Base-by-base conservation (phyloP, 2,113 vertebrate genomes). In the Leucosticte australis region DNA sequence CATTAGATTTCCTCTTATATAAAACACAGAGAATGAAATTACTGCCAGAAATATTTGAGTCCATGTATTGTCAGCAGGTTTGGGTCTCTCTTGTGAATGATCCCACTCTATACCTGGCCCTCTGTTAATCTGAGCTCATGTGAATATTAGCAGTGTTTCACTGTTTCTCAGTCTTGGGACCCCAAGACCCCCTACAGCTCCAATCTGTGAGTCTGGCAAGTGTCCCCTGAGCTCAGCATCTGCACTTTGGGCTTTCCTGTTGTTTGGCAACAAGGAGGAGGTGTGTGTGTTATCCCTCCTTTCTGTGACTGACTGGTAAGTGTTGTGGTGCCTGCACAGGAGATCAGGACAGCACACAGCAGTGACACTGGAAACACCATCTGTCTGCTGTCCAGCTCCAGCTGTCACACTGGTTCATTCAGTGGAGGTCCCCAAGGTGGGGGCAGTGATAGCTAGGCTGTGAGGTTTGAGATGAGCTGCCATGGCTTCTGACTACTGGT, bases 191-290 rank as follows among this genome's bases (percentile, higher is more conserved):
- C 3, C 12, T 30, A 21, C 7, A 33, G 4, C 13, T 3, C 0
- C 50, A 41, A 9, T 49, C 22, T 0, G 0, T 10, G 17, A 20
- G 7, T 37, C 33, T 50, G 22, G 11, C 7, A 53, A 50, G 3
- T 14, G 33, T 50, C 11, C 20, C 8, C 42, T 11, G 26, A 59
- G n/a, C 22, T 76, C 50, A 76, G 8, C 11, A 39, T 4, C 28
- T 9, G 11, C 0, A 0, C 22, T 74, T 63, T 30, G 30, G 13
- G 7, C 10, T 70, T 77, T 63, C 11, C n/a, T 46, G 11, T 12
- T 55, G 8, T 55, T 53, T 60, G 35, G 44, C 56, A 44, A 7
- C 4, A 5, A 1, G 2, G 23, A 69, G 4, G 13, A 73, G 31
- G 19, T 39, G 11, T n/a, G 8, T 42, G 37, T 30, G 16, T n/a